Conservation (phyloP, 1,140 invertebrate genomes). For the Zeugodacus cucurbitae region DNA sequence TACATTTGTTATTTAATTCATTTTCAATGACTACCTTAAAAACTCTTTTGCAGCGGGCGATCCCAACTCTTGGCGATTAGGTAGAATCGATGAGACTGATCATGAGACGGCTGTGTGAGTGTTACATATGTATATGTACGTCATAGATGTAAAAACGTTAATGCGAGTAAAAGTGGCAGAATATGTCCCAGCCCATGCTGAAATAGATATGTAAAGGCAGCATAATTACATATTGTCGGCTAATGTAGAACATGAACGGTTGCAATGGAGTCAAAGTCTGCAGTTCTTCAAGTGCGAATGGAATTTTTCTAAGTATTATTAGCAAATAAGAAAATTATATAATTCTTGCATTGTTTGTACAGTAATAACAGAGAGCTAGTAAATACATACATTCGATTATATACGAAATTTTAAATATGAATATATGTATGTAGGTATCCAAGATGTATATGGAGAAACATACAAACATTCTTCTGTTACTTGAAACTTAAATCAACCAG, state of each 20-base stretch:
- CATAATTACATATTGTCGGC: not conserved
- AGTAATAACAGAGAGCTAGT: not conserved
- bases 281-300: constrained; percentile 46
- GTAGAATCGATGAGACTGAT: constrained; percentile 83
- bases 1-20: too few relatives aligned
- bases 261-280: not conserved
- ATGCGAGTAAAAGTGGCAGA: not conserved
- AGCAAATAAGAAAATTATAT: constrained; percentile 53
- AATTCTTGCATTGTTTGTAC: constrained; percentile 4
- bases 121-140: constrained; percentile 18
- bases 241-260: not conserved
- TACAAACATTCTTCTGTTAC: not conserved
- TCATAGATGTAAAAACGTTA: not conserved
- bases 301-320: constrained; percentile 65
- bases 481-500: too few relatives aligned
- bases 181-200: not conserved
- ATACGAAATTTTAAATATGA: not conserved
- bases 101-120: constrained; percentile 83
- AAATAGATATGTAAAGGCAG: not conserved
- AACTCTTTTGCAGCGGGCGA: constrained; percentile 72
- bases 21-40: not conserved
- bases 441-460: not conserved
- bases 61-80: constrained; percentile 82
- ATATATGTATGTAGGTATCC: not conserved
- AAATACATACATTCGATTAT: not conserved